Base-by-base conservation (phyloP, 2,888 invertebrate genomes). In the Zaprionus obscuricornis region DNA sequence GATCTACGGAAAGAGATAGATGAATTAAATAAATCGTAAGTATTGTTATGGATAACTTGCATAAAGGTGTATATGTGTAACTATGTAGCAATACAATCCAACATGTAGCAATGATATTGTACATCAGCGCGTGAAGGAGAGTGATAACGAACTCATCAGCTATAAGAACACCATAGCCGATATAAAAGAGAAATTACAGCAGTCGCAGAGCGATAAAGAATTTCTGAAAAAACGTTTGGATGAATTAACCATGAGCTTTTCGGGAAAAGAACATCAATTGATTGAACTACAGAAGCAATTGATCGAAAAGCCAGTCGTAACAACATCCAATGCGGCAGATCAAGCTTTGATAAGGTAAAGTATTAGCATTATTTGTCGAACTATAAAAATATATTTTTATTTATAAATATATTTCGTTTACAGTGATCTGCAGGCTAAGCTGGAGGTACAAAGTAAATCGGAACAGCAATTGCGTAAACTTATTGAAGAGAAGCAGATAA, bases 401-500 rank as follows among this genome's bases (percentile, higher is more conserved):
- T 1, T 10, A 2, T 18, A 0, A 1, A 0, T 2, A n/a, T 1
- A 22, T n/a, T 16, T 3, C 1, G 7, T 4, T 0, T 7, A 4
- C 11, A 74, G 81, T 4, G 49, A 64, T 0, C 22, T 71, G 3
- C 26, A 52, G 3, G 3, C 13, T 0, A 11, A 69, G 2, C 7
- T 83, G 1, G 20, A 17, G 0, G 4, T 2, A 2, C 39, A 45
- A 8, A 10, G 16, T 0, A 17, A 57, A 8, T 3, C 10, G 2
- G 22, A 40, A 10, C 11, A 29, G n/a, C 8, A 18, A 14, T 16
- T 77, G 14, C 73, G 50, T 1, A 56, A 43, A n/a, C n/a, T n/a
- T n/a, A n/a, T n/a, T 1, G 81, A 88, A 56, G 59, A 87, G 5
- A 71, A 84, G 3, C 49, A 60, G 0, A 60, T n/a, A n/a, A n/a